Percentiles rank a stretch among this genome's conserved stretches.
Evolutionary conservation across 2,888 invertebrate genomes (phyloP).

Genomic region (Ichneumoninae sp.): DNA sequence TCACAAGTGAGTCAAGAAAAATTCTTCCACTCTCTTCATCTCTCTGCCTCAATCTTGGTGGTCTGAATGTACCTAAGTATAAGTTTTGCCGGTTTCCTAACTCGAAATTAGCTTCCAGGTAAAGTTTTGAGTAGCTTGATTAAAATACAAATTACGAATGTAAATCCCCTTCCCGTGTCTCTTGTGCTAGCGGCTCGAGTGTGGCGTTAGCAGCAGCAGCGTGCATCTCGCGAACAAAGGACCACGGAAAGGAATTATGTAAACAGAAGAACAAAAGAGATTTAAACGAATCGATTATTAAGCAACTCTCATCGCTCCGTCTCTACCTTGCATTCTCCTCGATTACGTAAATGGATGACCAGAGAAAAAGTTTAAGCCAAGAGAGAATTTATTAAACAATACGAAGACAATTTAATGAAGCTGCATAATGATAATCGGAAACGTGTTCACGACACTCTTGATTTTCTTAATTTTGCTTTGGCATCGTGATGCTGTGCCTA

Average conservation of each 20-base stretch:
- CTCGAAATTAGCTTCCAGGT: constrained; percentile 64
- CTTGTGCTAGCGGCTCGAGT: constrained; percentile 13
- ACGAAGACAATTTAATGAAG: not conserved
- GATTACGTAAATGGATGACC: not conserved
- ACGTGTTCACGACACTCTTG: not conserved
- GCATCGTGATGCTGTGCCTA: constrained; percentile 51
- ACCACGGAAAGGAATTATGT: constrained; percentile 63
- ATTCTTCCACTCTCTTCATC: constrained; percentile 20
- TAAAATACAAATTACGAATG: constrained; percentile 72
- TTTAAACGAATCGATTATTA: constrained; percentile 64
- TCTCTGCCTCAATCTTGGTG: constrained; percentile 14
- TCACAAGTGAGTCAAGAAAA: constrained; percentile 32
- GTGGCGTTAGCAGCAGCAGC: not conserved
- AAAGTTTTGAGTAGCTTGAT: constrained; percentile 71
- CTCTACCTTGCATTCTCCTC: not conserved
- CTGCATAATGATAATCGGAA: not conserved
- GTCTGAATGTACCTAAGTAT: constrained; percentile 65
- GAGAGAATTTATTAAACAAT: not conserved
- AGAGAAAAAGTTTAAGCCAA: not conserved
- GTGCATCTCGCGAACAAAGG: constrained; percentile 44
- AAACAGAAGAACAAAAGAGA: constrained; percentile 66
- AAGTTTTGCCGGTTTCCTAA: constrained; percentile 67
- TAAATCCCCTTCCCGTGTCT: constrained; percentile 61
- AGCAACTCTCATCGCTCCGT: constrained; percentile 39
- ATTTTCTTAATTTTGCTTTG: constrained; percentile 20